phyloP scores from a whole-genome alignment of 2,797 vertebrate genomes.

The Protonibea diacanthus region DNA sequence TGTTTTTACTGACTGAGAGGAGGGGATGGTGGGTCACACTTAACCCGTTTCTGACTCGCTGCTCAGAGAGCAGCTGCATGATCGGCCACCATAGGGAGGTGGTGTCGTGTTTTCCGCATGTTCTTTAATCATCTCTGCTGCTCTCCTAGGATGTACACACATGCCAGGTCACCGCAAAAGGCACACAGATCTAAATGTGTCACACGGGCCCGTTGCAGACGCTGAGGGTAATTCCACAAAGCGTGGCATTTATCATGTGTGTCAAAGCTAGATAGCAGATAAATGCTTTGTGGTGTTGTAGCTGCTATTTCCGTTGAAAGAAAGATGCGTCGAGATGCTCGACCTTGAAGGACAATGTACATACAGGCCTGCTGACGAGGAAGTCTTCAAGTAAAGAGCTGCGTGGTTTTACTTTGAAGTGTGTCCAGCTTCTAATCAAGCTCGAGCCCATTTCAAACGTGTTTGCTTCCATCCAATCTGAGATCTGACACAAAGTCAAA shows the following conservation, averaged over 20 bases:
- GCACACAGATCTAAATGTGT: constrained; percentile 8
- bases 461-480: constrained; percentile 18
- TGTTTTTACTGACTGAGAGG: constrained; percentile 62
- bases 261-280: constrained; percentile 43
- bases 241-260: constrained; percentile 45
- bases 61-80: constrained; percentile 53
- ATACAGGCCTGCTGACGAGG: constrained; percentile 3
- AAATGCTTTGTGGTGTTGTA: constrained; percentile 22
- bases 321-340: constrained; percentile 16
- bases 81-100: constrained; percentile 44
- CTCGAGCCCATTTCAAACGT: neutral
- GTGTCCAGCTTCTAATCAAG: constrained; percentile 35
- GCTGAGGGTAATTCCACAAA: constrained; percentile 15
- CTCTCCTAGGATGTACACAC: constrained; percentile 47
- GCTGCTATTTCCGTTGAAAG: neutral
- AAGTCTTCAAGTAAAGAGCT: constrained; percentile 25
- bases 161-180: constrained; percentile 34
- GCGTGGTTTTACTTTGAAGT: constrained; percentile 7
- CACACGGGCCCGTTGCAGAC: constrained; percentile 12
- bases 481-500: constrained; percentile 65
- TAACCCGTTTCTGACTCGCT: constrained; percentile 51
- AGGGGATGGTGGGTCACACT: constrained; percentile 31
- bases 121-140: constrained; percentile 59
- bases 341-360: constrained; percentile 39
- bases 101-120: constrained; percentile 41